Conservation (phyloP, 2,797 vertebrate genomes). For the Poeciliopsis infans region DNA sequence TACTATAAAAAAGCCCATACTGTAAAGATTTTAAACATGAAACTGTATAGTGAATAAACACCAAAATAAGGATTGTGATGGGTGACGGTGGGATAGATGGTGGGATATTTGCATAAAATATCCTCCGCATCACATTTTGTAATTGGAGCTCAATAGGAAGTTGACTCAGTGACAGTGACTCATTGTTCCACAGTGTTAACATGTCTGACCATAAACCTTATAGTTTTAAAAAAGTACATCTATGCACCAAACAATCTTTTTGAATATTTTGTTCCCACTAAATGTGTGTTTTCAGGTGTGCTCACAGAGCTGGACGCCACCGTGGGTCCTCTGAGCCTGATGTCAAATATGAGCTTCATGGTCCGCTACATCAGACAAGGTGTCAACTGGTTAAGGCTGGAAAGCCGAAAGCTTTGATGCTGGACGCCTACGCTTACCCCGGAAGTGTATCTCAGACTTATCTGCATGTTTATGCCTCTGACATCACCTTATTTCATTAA, state of each 20-base stretch:
- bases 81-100: not conserved
- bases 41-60: not conserved
- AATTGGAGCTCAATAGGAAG: not conserved
- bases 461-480: slow-evolving; percentile 1
- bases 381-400: slow-evolving; percentile 88
- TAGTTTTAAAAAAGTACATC: not conserved
- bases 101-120: not conserved
- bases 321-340: slow-evolving; percentile 82
- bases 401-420: slow-evolving; percentile 76
- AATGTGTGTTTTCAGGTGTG: slow-evolving; percentile 80
- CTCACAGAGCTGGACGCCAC: slow-evolving; percentile 84
- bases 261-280: not conserved
- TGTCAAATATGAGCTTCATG: slow-evolving; percentile 85
- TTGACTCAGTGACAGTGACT: not conserved
- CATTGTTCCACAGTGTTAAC: not conserved
- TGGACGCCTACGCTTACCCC: not conserved
- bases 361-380: slow-evolving; percentile 88
- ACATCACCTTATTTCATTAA: not conserved
- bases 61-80: not conserved
- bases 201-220: not conserved
- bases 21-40: not conserved
- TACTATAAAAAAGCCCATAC: not conserved
- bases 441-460: slow-evolving; percentile 8
- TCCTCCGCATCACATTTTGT: not conserved
- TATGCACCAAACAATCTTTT: not conserved